These are phyloP conservation scores for Mormyrus lacerda DNA, from an alignment of 2,113 vertebrate genomes.

Conservation along the genomic window DNA sequence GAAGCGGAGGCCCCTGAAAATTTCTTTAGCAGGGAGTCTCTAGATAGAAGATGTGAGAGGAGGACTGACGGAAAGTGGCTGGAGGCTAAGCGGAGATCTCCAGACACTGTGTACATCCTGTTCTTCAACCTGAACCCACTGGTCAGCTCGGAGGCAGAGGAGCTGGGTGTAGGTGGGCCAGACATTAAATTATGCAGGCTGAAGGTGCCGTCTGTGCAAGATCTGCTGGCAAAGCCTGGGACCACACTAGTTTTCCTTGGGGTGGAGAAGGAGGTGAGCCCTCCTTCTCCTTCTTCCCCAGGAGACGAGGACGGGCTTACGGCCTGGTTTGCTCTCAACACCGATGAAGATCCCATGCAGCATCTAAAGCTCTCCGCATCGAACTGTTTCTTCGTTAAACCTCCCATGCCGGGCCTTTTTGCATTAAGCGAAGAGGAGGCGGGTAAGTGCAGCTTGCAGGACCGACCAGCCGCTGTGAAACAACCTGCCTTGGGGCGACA, in stretches of 20 bases:
- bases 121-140: slow-evolving; percentile 79
- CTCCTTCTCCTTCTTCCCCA: slow-evolving; percentile 22
- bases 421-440: slow-evolving; percentile 77
- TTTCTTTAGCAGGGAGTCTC: slow-evolving; percentile 75
- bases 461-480: not conserved
- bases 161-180: slow-evolving; percentile 40
- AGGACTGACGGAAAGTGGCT: slow-evolving; percentile 74
- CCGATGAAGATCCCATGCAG: slow-evolving; percentile 56
- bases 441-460: slow-evolving; percentile 60
- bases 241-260: slow-evolving; percentile 77
- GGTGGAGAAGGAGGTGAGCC: slow-evolving; percentile 59
- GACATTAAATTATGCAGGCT: slow-evolving; percentile 69
- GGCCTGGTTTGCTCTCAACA: slow-evolving; percentile 81
- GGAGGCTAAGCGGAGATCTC: slow-evolving; percentile 56
- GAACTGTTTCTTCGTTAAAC: slow-evolving; percentile 68
- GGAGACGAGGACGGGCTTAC: slow-evolving; percentile 55
- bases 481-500: not conserved
- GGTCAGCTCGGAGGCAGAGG: slow-evolving; percentile 47
- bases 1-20: slow-evolving; percentile 55
- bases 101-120: slow-evolving; percentile 70
- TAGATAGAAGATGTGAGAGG: slow-evolving; percentile 77
- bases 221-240: slow-evolving; percentile 55
- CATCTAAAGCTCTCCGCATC: slow-evolving; percentile 59
- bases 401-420: slow-evolving; percentile 72
- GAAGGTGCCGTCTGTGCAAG: slow-evolving; percentile 53